These are phyloP conservation scores for Helicoverpa assulta DNA, from an alignment of 2,888 invertebrate genomes.

Conservation along the genomic window DNA sequence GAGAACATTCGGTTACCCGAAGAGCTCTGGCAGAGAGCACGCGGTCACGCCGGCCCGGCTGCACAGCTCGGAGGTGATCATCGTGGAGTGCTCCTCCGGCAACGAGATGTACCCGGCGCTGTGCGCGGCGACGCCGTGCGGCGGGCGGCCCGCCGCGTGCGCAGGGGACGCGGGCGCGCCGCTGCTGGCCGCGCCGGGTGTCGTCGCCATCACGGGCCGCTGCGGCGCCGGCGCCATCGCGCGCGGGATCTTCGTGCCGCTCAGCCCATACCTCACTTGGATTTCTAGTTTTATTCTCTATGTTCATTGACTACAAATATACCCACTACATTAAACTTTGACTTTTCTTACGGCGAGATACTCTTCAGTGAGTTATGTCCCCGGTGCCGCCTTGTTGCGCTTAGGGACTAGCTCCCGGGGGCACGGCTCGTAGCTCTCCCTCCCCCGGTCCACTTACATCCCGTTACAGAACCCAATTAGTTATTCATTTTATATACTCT, in stretches of 20 bases:
- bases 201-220: slow-evolving; percentile 10
- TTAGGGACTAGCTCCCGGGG: no score
- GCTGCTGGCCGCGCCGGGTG: slow-evolving; percentile 4
- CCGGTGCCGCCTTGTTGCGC: no score
- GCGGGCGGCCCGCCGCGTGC: neutral
- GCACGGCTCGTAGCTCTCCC: no score
- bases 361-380: neutral
- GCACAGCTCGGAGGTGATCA: slow-evolving; percentile 6
- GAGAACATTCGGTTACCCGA: neutral
- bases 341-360: neutral
- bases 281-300: slow-evolving; percentile 19
- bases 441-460: no score
- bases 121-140: slow-evolving; percentile 11
- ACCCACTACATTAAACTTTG: neutral
- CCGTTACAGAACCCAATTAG: no score
- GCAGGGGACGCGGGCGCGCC: slow-evolving; percentile 8
- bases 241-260: neutral
- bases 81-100: neutral
- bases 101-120: slow-evolving; percentile 7
- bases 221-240: neutral
- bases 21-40: no score
- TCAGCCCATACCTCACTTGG: slow-evolving; percentile 28
- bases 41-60: neutral
- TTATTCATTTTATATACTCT: no score
- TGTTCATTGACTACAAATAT: neutral